A percentile compares a stretch with the other conserved stretches of the same genome.
Evolutionary conservation across 2,797 vertebrate species (phyloP).

Genomic region (Serranus cabrilla): DNA sequence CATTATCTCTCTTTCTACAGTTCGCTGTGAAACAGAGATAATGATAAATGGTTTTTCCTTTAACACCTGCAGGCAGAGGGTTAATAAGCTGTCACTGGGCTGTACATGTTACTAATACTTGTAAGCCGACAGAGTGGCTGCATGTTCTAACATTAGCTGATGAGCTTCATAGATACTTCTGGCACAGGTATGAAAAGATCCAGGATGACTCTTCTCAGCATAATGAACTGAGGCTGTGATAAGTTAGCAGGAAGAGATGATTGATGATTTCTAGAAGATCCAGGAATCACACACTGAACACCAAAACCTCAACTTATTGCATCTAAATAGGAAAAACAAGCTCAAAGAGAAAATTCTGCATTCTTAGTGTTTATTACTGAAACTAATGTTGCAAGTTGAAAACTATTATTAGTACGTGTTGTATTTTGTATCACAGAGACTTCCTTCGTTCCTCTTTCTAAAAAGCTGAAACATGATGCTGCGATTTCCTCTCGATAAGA

Average conservation of each 20-base stretch:
- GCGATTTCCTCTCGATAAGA: slow-evolving; percentile 1
- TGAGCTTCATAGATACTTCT: not conserved
- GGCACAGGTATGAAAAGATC: not conserved
- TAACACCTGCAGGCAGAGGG: too few relatives aligned
- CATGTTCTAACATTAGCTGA: not conserved
- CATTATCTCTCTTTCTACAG: too few relatives aligned
- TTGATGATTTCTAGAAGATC: not conserved
- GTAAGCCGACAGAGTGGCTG: not conserved
- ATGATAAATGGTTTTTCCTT: too few relatives aligned
- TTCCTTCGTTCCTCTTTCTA: not conserved
- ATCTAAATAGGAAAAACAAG: not conserved
- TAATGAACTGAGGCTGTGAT: not conserved
- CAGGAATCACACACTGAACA: not conserved
- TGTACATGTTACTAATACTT: not conserved
- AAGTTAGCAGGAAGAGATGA: slow-evolving; percentile 1
- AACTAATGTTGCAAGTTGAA: too few relatives aligned
- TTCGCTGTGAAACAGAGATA: too few relatives aligned
- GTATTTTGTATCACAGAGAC: not conserved
- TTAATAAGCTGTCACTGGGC: not conserved
- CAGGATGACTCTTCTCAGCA: not conserved
- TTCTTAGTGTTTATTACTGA: not conserved
- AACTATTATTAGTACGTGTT: not conserved
- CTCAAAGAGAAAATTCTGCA: not conserved
- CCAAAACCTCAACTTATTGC: not conserved
- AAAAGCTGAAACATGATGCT: slow-evolving; percentile 35